Evolutionary conservation across 2,113 vertebrate genomes (phyloP), one percentile per base, ranked within the genome.

Genomic region (Vanacampus margaritifer): DNA sequence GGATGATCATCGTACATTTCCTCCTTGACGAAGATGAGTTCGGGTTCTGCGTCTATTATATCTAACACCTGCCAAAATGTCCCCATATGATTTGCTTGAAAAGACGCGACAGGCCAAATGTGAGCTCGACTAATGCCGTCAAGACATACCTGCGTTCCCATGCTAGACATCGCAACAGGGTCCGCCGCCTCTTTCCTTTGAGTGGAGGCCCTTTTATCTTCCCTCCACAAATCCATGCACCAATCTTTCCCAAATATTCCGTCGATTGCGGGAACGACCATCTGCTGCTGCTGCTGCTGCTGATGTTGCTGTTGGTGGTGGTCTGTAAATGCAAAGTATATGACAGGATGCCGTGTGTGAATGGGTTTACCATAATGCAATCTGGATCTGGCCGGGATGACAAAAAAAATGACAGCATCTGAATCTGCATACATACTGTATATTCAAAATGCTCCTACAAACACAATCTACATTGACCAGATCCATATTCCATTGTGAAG

Each of bases 231-330:
- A 62, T 90, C 84, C 85, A 92, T 89, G 78, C 90, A 92, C 91
- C 91, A 93, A 73, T 93, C 92, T 60, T 93, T 92, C 3, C 91
- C 90, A 73, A 90, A 93, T 1, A 92, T 87, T 13, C 86, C 87
- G 1, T 92, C 89, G 3, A 90, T 90, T 61, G 89, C 78, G 46
- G 88, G 87, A 56, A 83, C 64, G 35, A 39, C 28, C 11, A 78
- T 83, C 50, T 80, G 84, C 67, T 80, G 88, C 64, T 61, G 58
- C 4, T 37, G 57, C 62, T 61, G 58, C 19, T 60, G 57, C 43
- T 45, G 43, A 0, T 45, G 43, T 4, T 32, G 28, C 67, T 80
- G 88, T 60, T 58, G 56, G 28, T 36, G 32, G 8, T 36, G 59
- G 17, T 43, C 59, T 61, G 37, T 43, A 71, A 37, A 17, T 8